phyloP scores from a whole-genome alignment of 2,888 invertebrate species.

The Halictus ligatus region DNA sequence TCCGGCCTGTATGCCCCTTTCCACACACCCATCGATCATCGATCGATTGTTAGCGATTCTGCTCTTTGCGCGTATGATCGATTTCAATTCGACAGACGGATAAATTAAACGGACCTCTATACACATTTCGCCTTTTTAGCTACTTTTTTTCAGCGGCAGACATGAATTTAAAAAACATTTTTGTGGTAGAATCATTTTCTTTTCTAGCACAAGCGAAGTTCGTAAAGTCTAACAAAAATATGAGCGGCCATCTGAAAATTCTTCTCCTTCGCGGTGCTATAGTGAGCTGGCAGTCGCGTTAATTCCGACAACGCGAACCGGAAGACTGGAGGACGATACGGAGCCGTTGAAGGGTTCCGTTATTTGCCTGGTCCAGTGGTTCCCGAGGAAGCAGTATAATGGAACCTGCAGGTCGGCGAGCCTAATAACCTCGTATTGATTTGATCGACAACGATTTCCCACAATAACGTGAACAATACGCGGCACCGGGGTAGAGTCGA shows the following conservation, averaged over 20 bases:
- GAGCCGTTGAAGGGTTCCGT: constrained; percentile 25
- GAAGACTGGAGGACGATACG: background rate
- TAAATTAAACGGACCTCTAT: too few species aligned
- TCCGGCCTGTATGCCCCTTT: background rate
- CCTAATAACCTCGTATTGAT: constrained; percentile 57
- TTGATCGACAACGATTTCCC: constrained; percentile 61
- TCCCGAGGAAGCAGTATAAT: constrained; percentile 16
- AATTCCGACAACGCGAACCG: background rate
- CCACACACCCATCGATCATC: too few species aligned
- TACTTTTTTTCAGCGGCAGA: too few species aligned
- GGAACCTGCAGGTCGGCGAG: constrained; percentile 19
- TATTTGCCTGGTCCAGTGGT: constrained; percentile 14
- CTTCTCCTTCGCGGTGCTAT: background rate
- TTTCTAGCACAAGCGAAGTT: too few species aligned
- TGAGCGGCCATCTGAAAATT: background rate
- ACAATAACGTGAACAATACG: constrained; percentile 59
- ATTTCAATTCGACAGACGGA: too few species aligned
- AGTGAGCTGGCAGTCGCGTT: background rate
- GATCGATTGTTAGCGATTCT: too few species aligned
- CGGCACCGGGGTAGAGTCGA: constrained; percentile 17
- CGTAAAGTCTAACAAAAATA: too few species aligned
- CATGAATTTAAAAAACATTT: too few species aligned
- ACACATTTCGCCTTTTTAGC: too few species aligned
- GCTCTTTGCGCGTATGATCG: too few species aligned
- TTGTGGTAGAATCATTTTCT: too few species aligned